phyloP scores from a whole-genome alignment of 53 echinoderm and acorn worm genomes.

The Holothuria scabra region DNA sequence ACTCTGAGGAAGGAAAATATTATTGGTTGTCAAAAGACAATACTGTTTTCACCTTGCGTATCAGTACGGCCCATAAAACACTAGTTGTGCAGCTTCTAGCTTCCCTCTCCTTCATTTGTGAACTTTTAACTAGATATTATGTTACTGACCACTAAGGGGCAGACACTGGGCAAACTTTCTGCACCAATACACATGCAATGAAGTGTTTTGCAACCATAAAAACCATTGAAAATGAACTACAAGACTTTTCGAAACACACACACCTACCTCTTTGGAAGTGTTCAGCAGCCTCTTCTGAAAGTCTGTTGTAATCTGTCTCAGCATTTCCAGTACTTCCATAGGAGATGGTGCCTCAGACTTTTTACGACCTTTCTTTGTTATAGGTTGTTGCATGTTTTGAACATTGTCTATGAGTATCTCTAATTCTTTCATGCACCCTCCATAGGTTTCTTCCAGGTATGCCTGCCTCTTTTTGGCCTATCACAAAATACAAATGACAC shows the following conservation, averaged over 20 bases:
- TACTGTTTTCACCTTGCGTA: too few species aligned
- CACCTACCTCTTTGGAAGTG: conserved; percentile 90
- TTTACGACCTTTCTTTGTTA: conserved; percentile 38
- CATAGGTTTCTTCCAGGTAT: conserved; percentile 94
- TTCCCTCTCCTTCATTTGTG: too few species aligned
- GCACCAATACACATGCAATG: too few species aligned
- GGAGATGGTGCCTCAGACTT: conserved; percentile 59
- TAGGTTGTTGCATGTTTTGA: conserved; percentile 8
- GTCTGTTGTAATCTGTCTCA: conserved; percentile 79
- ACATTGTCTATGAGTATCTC: conserved; percentile 72
- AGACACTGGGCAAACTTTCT: too few species aligned
- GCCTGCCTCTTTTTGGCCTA: conserved; percentile 95
- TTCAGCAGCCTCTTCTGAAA: conserved; percentile 80
- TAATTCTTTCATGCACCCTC: conserved; percentile 94
- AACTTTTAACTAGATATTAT: too few species aligned
- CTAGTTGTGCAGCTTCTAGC: too few species aligned
- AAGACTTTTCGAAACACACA: background rate
- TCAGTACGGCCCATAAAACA: too few species aligned
- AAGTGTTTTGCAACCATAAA: too few species aligned
- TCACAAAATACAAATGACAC: background rate
- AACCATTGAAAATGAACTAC: too few species aligned
- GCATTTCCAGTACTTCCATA: conserved; percentile 80
- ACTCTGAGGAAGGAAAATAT: too few species aligned
- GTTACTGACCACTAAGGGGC: too few species aligned
- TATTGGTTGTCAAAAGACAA: too few species aligned